These are phyloP conservation scores for Troglohyphantes excavatus DNA, from an alignment of 2,888 invertebrate species.

Conservation along the genomic window DNA sequence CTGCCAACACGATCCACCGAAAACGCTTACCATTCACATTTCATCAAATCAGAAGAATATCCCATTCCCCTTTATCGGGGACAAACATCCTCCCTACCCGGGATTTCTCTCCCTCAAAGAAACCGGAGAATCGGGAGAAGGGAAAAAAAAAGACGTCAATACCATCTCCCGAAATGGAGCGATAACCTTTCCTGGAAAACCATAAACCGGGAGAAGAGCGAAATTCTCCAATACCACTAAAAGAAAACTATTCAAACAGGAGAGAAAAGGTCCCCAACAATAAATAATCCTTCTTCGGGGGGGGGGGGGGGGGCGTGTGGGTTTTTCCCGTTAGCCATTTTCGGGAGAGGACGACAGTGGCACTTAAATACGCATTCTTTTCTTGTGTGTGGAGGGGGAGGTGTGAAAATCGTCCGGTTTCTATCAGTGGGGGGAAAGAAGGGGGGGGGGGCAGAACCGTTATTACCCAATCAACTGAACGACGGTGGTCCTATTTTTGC, in stretches of 20 bases:
- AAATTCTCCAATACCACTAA: constrained; percentile 58
- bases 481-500: constrained; percentile 30
- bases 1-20: neutral
- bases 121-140: constrained; percentile 14
- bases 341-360: constrained; percentile 36
- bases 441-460: constrained; percentile 44
- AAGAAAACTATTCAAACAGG: constrained; percentile 58
- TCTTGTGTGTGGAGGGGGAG: constrained; percentile 28
- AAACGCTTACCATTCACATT: neutral
- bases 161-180: constrained; percentile 18
- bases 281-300: constrained; percentile 55
- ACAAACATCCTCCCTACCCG: neutral
- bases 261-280: constrained; percentile 54
- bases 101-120: neutral
- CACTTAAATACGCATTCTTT: constrained; percentile 64
- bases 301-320: too few relatives aligned
- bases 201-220: constrained; percentile 43
- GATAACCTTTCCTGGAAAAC: constrained; percentile 9
- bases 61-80: neutral
- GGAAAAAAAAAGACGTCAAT: constrained; percentile 10
- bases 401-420: constrained; percentile 58
- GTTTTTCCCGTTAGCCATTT: constrained; percentile 53
- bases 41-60: neutral
- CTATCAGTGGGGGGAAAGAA: constrained; percentile 44
- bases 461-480: constrained; percentile 78